Base-by-base conservation (phyloP, 92 coral and sea anemone genomes). In the Parazoanthus swiftii region DNA sequence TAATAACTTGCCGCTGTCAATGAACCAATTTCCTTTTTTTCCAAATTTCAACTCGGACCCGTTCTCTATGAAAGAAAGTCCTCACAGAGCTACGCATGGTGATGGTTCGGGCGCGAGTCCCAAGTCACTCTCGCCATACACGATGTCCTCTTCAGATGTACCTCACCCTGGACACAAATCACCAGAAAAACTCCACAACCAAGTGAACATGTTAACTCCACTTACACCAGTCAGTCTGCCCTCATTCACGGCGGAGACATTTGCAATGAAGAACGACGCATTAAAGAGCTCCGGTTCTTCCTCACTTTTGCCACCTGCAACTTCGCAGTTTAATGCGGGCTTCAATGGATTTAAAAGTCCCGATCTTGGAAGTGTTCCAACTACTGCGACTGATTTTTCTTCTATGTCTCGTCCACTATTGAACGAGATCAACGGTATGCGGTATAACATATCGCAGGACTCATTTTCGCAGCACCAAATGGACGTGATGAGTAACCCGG, bases 291-390 rank as follows among this genome's bases (percentile, higher is more conserved):
- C 90, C 14, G 70, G 85, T 58, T 82, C 89, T 8, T 91, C 91
- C 74, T 91, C 97, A 11, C 94, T 96, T 33, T 85, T 92, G 59
- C 95, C 96, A 80, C 93, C 93, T 65, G 92, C 89, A 72, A 95
- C 81, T 44, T 85, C 94, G 42, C 91, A 88, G 85, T 95, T 90
- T 85, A 95, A 92, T 89, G 83, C 93, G 76, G 93, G 94, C 92
- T 94, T 94, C 94, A 97, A 93, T 92, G 99, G 99, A 73, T 97
- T 97, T 88, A 97, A 97, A 95, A 92, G 95, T 91, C 94, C 96
- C 77, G 99, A 97, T 82, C 93, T 95, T 89, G 95, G 97, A 89
- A 90, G 70, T 81, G 92, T 93, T 90, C 95, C 98, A 95, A 94
- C 91, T 75, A 89, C 96, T 11, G 88, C 98, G 15, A 85, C 88